Evolutionary conservation across 2,113 vertebrate species (phyloP).

Genomic region (Emydocephalus ijimae): DNA sequence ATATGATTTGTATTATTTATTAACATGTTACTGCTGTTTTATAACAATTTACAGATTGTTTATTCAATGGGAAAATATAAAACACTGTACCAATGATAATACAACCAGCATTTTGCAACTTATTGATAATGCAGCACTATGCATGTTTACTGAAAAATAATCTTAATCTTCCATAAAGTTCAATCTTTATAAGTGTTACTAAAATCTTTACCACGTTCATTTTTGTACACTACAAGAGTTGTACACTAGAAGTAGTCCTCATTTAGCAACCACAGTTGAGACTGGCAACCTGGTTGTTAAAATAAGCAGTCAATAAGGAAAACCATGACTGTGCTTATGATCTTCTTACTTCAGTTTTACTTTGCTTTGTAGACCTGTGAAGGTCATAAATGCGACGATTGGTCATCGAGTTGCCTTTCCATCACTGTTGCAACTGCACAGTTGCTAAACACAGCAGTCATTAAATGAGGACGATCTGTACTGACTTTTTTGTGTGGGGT

Average conservation of each 20-base stretch:
- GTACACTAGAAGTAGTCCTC: neutral
- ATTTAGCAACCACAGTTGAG: neutral
- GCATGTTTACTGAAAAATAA: neutral
- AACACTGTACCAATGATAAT: neutral
- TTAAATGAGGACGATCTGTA: neutral
- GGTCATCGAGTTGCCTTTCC: neutral
- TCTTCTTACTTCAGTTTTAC: neutral
- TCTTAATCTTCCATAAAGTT: neutral
- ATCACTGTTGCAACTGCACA: neutral
- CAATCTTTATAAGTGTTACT: neutral
- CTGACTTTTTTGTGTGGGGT: neutral
- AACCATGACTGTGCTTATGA: neutral
- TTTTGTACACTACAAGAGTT: neutral
- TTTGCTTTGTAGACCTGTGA: neutral
- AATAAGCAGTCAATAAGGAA: neutral
- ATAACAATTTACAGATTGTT: neutral
- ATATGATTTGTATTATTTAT: neutral
- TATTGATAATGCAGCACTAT: neutral
- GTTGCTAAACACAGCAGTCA: neutral
- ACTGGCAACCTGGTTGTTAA: neutral
- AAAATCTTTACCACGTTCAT: neutral
- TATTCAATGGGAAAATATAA: neutral
- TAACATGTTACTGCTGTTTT: neutral
- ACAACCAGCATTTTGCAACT: neutral
- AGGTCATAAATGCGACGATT: neutral